These are phyloP conservation scores for Caenorhabditis becei DNA, from an alignment of 2,888 invertebrate genomes.

Conservation along the genomic window DNA sequence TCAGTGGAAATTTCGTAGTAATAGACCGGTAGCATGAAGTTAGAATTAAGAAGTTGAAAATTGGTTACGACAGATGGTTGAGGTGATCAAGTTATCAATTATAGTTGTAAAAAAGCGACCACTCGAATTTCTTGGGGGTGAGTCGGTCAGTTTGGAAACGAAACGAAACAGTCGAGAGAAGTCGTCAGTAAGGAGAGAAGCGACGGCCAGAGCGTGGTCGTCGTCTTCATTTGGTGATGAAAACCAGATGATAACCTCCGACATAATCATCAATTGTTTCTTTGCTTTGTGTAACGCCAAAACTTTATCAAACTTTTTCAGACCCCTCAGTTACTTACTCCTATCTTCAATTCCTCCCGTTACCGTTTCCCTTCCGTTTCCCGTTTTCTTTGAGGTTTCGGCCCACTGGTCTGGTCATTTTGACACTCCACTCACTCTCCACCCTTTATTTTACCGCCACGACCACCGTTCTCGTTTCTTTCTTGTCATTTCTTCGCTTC, in stretches of 20 bases:
- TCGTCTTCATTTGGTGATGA: constrained; percentile 21
- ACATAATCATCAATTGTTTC: constrained; percentile 61
- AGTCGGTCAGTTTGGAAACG: constrained; percentile 41
- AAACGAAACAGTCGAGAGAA: constrained; percentile 23
- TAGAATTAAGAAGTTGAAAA: constrained; percentile 23
- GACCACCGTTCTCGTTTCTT: constrained; percentile 20
- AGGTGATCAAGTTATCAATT: constrained; percentile 57
- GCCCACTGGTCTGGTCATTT: constrained; percentile 90
- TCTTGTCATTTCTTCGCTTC: constrained; percentile 9
- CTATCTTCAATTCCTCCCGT: constrained; percentile 12
- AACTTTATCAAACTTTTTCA: constrained; percentile 23
- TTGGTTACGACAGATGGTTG: constrained; percentile 42
- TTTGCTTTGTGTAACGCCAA: constrained; percentile 49
- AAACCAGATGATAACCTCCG: constrained; percentile 66
- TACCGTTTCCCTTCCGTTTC: constrained; percentile 22
- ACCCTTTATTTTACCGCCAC: constrained; percentile 23
- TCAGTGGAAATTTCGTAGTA: constrained; percentile 36
- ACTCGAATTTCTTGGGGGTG: neutral
- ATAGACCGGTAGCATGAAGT: constrained; percentile 45
- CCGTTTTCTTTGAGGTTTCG: neutral
- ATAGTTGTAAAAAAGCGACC: constrained; percentile 45
- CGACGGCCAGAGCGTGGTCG: constrained; percentile 29
- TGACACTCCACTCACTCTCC: constrained; percentile 85
- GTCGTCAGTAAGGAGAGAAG: constrained; percentile 7
- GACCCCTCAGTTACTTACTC: constrained; percentile 33